These are phyloP conservation scores for Theristicus caerulescens DNA, from an alignment of 2,113 vertebrate genomes.

Conservation along the genomic window DNA sequence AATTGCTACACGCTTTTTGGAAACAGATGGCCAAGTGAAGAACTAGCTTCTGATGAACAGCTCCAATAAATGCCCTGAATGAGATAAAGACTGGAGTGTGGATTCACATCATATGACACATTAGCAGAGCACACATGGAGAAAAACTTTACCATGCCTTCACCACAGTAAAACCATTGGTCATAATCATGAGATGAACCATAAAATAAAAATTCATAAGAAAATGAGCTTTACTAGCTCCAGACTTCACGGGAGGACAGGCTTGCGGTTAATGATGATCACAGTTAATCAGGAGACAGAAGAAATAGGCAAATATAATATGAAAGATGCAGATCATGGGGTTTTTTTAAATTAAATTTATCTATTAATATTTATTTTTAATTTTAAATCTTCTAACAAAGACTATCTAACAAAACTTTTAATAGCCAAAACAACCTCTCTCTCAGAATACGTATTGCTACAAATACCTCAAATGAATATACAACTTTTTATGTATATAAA, in stretches of 20 bases:
- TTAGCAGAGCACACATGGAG: neutral
- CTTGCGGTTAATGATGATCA: neutral
- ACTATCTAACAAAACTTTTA: neutral
- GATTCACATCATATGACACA: neutral
- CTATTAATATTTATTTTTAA: neutral
- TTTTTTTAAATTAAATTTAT: no score
- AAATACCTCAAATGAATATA: neutral
- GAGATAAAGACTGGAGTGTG: neutral
- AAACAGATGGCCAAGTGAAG: slow-evolving; percentile 43
- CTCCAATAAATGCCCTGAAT: neutral
- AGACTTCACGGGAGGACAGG: neutral
- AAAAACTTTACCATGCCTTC: neutral
- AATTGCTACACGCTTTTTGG: neutral
- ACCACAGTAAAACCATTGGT: neutral
- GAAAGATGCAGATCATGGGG: neutral
- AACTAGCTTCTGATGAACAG: neutral
- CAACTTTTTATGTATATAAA: neutral
- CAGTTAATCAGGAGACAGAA: neutral
- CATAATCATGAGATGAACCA: neutral
- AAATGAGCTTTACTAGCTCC: neutral
- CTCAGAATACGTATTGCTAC: neutral
- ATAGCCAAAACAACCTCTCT: neutral
- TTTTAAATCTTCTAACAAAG: neutral
- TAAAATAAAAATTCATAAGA: neutral
- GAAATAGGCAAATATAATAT: neutral